A percentile compares a stretch with the other conserved stretches of the same genome.
phyloP scores from a whole-genome alignment of 2,113 vertebrate genomes.

The Fukomys damarensis region DNA sequence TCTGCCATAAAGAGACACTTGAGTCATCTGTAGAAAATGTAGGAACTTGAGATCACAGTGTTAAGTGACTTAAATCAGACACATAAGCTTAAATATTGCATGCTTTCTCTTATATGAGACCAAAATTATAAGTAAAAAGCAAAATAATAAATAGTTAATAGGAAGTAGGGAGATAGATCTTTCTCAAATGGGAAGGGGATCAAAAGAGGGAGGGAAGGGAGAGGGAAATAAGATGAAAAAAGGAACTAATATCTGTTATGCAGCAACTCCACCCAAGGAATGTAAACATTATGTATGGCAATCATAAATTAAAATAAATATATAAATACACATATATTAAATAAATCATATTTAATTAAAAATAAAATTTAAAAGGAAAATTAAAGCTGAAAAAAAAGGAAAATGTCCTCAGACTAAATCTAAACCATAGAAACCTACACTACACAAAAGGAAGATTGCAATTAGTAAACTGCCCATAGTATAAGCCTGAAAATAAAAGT shows the following conservation, averaged over 20 bases:
- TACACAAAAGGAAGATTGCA: slow-evolving; percentile 23
- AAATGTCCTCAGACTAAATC: background rate
- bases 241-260: background rate
- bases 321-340: background rate
- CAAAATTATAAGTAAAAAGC: background rate
- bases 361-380: slow-evolving; percentile 43
- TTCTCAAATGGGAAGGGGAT: background rate
- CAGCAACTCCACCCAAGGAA: background rate
- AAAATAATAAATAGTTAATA: background rate
- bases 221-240: background rate
- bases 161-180: background rate
- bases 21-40: background rate
- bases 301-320: background rate
- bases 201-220: background rate
- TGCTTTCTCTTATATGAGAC: background rate
- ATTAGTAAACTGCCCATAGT: slow-evolving; percentile 6
- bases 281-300: background rate
- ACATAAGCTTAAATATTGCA: background rate
- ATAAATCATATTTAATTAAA: background rate
- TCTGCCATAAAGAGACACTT: background rate
- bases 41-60: background rate
- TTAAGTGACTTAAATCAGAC: background rate
- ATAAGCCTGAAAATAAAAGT: slow-evolving; percentile 36
- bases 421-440: background rate
- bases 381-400: no score